phyloP scores from a whole-genome alignment of 2,888 invertebrate species.

The Acanthopleura granulata region DNA sequence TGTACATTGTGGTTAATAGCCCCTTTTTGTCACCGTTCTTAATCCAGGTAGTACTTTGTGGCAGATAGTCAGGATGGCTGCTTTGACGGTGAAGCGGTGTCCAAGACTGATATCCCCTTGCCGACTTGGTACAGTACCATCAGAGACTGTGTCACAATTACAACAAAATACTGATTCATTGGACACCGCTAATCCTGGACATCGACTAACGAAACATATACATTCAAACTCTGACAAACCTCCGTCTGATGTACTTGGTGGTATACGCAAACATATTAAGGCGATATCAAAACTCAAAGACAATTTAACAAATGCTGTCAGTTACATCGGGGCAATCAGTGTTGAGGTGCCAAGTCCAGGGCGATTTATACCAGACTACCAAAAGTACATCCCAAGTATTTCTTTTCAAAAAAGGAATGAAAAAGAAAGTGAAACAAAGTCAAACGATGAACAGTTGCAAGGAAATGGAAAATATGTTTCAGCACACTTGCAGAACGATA shows the following conservation, averaged over 20 bases:
- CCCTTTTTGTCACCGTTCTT: no score
- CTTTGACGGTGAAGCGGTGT: not conserved
- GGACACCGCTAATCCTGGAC: not conserved
- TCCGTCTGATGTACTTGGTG: not conserved
- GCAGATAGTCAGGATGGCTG: not conserved
- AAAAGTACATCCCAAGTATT: not conserved
- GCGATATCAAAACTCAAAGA: not conserved
- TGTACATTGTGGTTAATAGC: no score
- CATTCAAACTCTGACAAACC: not conserved
- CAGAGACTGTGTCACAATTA: not conserved
- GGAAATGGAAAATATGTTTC: not conserved
- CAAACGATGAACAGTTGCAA: not conserved
- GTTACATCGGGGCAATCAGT: not conserved
- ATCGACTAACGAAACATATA: not conserved
- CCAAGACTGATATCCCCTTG: not conserved
- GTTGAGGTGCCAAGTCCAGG: not conserved
- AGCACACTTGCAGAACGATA: not conserved
- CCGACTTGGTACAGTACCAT: not conserved
- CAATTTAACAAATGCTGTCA: conserved; percentile 4
- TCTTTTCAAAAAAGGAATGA: not conserved
- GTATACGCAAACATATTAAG: conserved; percentile 1
- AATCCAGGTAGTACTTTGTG: no score
- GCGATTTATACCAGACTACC: conserved; percentile 10
- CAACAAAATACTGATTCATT: not conserved
- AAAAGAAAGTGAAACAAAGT: not conserved